A percentile compares a stretch with the other conserved stretches of the same genome.
These are phyloP conservation scores for Littorina saxatilis DNA, from an alignment of 1,140 invertebrate species.

Conservation along the genomic window DNA sequence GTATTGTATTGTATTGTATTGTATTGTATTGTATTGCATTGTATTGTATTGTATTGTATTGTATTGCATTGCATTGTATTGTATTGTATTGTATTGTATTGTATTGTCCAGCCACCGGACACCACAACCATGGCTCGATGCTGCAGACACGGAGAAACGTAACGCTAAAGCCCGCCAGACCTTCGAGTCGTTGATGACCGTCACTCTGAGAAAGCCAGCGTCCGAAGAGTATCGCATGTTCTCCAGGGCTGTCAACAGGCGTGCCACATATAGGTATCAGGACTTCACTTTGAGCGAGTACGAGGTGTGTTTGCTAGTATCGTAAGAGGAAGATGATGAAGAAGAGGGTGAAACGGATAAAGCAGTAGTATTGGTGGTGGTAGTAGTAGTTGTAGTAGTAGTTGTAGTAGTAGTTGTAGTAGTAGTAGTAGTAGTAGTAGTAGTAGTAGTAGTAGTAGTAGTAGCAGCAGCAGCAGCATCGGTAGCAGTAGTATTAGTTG, in stretches of 20 bases:
- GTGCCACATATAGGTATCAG: conserved; percentile 87
- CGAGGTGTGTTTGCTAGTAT: conserved; percentile 74
- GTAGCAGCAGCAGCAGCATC: too few species aligned
- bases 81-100: neutral
- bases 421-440: conserved; percentile 4
- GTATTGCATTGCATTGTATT: neutral
- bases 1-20: neutral
- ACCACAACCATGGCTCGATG: conserved; percentile 88
- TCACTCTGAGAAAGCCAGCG: conserved; percentile 90
- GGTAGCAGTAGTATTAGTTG: conserved; percentile 10
- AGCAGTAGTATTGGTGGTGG: conserved; percentile 25
- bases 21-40: neutral
- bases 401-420: conserved; percentile 1
- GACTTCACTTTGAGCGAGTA: conserved; percentile 80
- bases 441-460: conserved; percentile 18
- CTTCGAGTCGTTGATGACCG: conserved; percentile 92
- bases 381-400: neutral
- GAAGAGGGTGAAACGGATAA: neutral
- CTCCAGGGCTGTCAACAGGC: conserved; percentile 86
- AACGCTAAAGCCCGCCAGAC: conserved; percentile 91
- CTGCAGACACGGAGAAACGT: conserved; percentile 84
- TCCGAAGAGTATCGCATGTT: conserved; percentile 78
- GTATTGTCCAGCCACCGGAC: conserved; percentile 68
- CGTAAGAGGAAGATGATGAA: too few species aligned
- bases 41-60: neutral